Base-by-base conservation (phyloP, 2,113 vertebrate genomes). In the Zosterops japonicus region DNA sequence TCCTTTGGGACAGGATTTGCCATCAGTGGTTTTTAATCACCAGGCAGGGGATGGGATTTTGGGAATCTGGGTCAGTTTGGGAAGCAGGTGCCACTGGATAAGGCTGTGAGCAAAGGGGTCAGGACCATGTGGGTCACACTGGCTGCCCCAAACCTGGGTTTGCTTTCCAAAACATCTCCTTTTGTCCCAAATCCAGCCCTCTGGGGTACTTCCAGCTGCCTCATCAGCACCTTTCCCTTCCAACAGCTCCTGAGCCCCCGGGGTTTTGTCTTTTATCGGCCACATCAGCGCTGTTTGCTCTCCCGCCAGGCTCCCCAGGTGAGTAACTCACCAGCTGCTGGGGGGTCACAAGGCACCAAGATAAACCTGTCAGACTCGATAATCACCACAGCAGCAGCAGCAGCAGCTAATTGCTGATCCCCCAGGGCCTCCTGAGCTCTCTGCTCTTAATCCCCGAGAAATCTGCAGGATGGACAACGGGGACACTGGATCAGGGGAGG, bases 251-350 rank as follows among this genome's bases (percentile, higher is more conserved):
- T 4, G 18, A 23, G 41, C 0, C 23, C 14, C 4, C 24, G 2
- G 3, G 25, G 53, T 33, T 77, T 77, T 36, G 52, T 87, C 27
- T 33, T 77, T 77, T 36, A 59, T 87, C 27, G 9, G 25, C 7
- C 31, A 2, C 83, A 44, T 59, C 63, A 68, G 63, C 3, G 1
- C 46, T 87, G 83, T 93, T 80, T 83, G 63, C 72, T 65, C 83
- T 90, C 64, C 83, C 20, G 67, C 42, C 89, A 49, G n/a, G 63
- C 55, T 80, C 39, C 3, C 1, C 0, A 8, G 65, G 23, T 76
- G 94, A 86, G 95, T 35, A 95, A 67, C 49, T 70, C 88, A 13
- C 15, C 96, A 95, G 94, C 91, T 97, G 94, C 67, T 59, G 44
- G 17, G 65, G 63, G 75, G 31, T 57, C 31, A 36, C 46, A 75